Conservation (phyloP, 1,140 invertebrate genomes). For the Cylas formicarius region DNA sequence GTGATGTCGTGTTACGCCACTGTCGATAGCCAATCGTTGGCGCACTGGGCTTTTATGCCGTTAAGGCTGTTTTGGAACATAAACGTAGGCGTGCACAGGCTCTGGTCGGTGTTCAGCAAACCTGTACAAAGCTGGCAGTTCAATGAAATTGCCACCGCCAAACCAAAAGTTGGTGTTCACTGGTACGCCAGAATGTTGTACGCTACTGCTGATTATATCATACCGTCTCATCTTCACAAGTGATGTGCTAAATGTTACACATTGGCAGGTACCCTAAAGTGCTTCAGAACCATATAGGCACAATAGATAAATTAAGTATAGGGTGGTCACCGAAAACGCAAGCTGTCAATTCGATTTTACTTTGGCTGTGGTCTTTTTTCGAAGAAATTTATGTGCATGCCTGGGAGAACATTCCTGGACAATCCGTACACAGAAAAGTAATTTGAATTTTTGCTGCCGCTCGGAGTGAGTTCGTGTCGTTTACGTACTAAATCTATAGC, state of each 20-base stretch:
- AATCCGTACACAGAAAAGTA: no score
- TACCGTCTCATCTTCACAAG: constrained; percentile 46
- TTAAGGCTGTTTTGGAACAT: constrained; percentile 54
- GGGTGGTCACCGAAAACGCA: neutral
- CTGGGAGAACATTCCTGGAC: no score
- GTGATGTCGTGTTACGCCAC: constrained; percentile 92
- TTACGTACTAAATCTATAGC: no score
- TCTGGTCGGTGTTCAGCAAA: constrained; percentile 38
- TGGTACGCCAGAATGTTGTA: constrained; percentile 82
- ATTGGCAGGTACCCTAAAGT: constrained; percentile 1
- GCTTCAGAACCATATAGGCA: neutral
- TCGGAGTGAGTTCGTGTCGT: no score
- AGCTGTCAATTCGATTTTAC: neutral
- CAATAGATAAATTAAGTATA: neutral
- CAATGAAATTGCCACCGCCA: constrained; percentile 20
- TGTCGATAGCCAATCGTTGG: constrained; percentile 73
- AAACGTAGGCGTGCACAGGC: constrained; percentile 32
- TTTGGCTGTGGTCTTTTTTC: neutral
- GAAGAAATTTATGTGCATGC: neutral
- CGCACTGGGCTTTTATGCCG: constrained; percentile 78
- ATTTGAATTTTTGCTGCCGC: no score
- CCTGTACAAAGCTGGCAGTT: constrained; percentile 26
- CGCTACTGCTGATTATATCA: constrained; percentile 56
- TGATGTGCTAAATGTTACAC: constrained; percentile 2
- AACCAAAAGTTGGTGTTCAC: constrained; percentile 57